A percentile compares a stretch with the other conserved stretches of the same genome.
phyloP scores from a whole-genome alignment of 1,140 invertebrate genomes.

The Philopotamus ludificatus region DNA sequence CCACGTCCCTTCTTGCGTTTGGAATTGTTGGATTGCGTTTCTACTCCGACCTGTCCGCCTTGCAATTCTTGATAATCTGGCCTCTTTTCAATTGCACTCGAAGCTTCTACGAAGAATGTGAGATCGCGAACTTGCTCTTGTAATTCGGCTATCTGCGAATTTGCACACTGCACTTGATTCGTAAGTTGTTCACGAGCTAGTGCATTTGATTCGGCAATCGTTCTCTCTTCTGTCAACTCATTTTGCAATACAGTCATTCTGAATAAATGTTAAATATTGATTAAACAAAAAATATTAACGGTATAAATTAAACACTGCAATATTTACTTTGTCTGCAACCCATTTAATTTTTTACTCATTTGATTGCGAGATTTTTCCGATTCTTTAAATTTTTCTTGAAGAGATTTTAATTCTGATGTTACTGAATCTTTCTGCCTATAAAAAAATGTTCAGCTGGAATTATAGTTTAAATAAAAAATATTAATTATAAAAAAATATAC shows the following conservation, averaged over 20 bases:
- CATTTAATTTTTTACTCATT: slow-evolving; percentile 66
- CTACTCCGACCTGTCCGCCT: slow-evolving; percentile 26
- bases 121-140: slow-evolving; percentile 91
- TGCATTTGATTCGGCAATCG: slow-evolving; percentile 65
- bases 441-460: too few relatives aligned
- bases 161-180: slow-evolving; percentile 65
- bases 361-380: slow-evolving; percentile 65
- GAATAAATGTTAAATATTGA: slow-evolving; percentile 7
- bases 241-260: slow-evolving; percentile 59
- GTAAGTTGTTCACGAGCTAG: slow-evolving; percentile 74
- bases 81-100: slow-evolving; percentile 44
- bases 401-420: slow-evolving; percentile 53
- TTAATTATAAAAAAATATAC: neutral
- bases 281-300: neutral
- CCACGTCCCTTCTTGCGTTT: slow-evolving; percentile 1
- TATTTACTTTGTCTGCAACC: slow-evolving; percentile 59
- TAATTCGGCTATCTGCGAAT: slow-evolving; percentile 76
- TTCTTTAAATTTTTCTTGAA: slow-evolving; percentile 57
- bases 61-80: slow-evolving; percentile 34
- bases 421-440: slow-evolving; percentile 47
- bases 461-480: neutral
- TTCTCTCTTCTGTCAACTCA: slow-evolving; percentile 76
- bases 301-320: slow-evolving; percentile 2
- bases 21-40: slow-evolving; percentile 3
- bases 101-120: slow-evolving; percentile 94